Base-by-base conservation (phyloP, 2,888 invertebrate species). In the Lysandra bellargus region DNA sequence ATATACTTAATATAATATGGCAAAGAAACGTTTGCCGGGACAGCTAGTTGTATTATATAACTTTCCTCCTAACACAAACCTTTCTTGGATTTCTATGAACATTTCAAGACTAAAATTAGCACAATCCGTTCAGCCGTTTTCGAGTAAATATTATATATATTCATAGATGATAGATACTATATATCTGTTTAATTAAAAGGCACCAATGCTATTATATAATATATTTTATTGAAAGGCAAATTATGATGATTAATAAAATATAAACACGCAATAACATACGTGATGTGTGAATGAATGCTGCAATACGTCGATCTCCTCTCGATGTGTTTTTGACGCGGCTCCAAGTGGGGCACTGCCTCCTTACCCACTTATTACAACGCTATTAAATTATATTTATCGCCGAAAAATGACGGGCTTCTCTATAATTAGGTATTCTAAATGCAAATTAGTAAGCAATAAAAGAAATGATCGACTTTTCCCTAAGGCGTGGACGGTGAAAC, bases 301-400 rank as follows among this genome's bases (percentile, higher is more conserved):
- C 74, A 40, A n/a, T 74, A 17, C 44, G 40, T 74, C 74, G 40
- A 74, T 40, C 23, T 69, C 5, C 23, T 44, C 74, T 44, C 40
- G 74, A 44, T 44, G 74, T 74, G 23, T 74, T 74, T 74, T 74
- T 74, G 74, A 74, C 74, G 74, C 74, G 4, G 74, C n/a, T 74
- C 74, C 74, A 74, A 74, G 74, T 74, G 44, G 74, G 74, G n/a
- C 74, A 44, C 40, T 44, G 74, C 44, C 74, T n/a, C 44, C 69
- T 69, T 69, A 37, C 37, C 74, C 74, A 44, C 74, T 44, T 44
- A 44, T 74, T 44, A 74, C 74, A 74, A 74, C n/a, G 1, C 44
- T 44, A 74, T 74, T 74, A 23, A 44, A 44, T 44, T 40, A n/a
- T 73, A n/a, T 74, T 69, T 69, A 69, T 69, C 33, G 33, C 33